Evolutionary conservation across 2,113 vertebrate species (phyloP), one percentile per base, ranked within the genome.

Genomic region (Rhinichthys klamathensis): DNA sequence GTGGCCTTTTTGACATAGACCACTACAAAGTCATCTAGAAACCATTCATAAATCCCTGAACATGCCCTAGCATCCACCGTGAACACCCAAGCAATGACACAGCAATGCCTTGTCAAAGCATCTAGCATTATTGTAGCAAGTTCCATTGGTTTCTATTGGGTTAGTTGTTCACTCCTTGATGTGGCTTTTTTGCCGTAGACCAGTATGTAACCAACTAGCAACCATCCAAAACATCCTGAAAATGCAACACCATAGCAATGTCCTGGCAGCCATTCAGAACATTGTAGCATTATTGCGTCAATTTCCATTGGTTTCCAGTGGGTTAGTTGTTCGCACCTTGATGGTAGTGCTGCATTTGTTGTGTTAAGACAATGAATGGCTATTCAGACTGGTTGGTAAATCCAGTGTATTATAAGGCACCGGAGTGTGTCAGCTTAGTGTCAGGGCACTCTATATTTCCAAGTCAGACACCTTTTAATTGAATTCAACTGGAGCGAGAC

Each of bases 401-500:
- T 60, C 61, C 76, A 78, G 77, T 78, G 70, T 84, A 70, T 84
- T 84, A 65, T 35, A 21, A 74, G 63, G 70, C 58, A 60, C 58
- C 21, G 10, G 56, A 74, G 72, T 81, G 41, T 87, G 58, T 87
- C 73, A 46, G 30, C 79, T 82, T 65, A 58, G 76, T 78, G 75
- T 79, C 46, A 54, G 46, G 63, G 78, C 41, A 74, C 77, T 88
- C 61, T 61, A 72, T 60, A 32, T 88, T 88, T 86, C 44, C 74
- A 56, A 85, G 86, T 89, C 82, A 84, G 77, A 87, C 81, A 46
- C 80, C 7, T 72, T 88, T 90, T 87, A 88, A 90, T 90, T 90
- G 84, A 90, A 84, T 74, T 81, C 35, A 88, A 86, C 84, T 92
- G 88, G 92, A 92, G 89, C 91, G 84, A 83, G 84, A 63, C 74